A percentile compares a stretch with the other conserved stretches of the same genome.
Conservation (phyloP, 2,113 vertebrate genomes). For the Bos taurus region ARS-UCD2.0 NC_037345.1:13428501-13429000, state of each 20-base stretch:
- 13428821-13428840: neutral
- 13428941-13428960: neutral
- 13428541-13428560: neutral
- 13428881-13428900: neutral
- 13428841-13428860: neutral
- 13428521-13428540: neutral
- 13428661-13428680: neutral
- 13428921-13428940: neutral
- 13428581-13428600: neutral
- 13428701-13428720: neutral
- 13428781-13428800: slow-evolving; percentile 18
- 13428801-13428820: slow-evolving; percentile 16
- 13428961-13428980: neutral
- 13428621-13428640: neutral
- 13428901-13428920: neutral
- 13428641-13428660: slow-evolving; percentile 42
- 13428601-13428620: neutral
- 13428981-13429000: rapidly evolving
- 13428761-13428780: slow-evolving; percentile 24
- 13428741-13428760: neutral
- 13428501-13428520: rapidly evolving
- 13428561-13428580: neutral
- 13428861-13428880: neutral
- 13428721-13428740: neutral
- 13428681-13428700: neutral